A percentile compares a stretch with the other conserved stretches of the same genome.
Evolutionary conservation across 2,113 vertebrate species (phyloP).

Genomic region (Uria aalge): DNA sequence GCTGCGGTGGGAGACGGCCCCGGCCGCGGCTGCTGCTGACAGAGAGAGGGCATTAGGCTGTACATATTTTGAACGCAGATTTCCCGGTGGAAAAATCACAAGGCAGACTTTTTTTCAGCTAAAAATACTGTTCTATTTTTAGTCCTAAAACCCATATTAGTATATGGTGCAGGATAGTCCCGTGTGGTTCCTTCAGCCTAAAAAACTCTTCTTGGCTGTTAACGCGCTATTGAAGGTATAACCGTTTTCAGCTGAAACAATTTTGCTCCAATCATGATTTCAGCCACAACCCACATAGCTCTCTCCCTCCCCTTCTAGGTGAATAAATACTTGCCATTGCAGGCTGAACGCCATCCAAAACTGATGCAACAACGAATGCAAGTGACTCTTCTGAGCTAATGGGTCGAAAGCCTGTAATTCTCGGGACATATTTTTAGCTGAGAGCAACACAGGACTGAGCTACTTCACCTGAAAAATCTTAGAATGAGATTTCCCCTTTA

Average conservation of each 20-base stretch:
- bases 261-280: background rate
- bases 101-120: background rate
- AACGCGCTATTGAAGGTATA: background rate
- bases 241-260: background rate
- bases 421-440: background rate
- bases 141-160: background rate
- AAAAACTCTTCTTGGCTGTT: background rate
- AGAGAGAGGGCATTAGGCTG: background rate
- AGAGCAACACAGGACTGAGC: background rate
- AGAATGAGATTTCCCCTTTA: background rate
- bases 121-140: constrained; percentile 43
- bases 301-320: background rate
- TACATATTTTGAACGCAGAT: background rate
- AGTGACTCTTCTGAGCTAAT: background rate
- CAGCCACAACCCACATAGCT: background rate
- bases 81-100: background rate
- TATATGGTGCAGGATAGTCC: background rate
- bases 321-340: background rate
- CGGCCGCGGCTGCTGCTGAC: background rate
- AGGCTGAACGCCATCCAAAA: background rate
- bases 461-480: background rate
- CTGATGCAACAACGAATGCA: background rate
- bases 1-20: background rate
- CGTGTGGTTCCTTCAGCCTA: background rate
- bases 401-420: background rate